phyloP scores from a whole-genome alignment of 1,140 invertebrate genomes.

The Diploscapter pachys region DNA sequence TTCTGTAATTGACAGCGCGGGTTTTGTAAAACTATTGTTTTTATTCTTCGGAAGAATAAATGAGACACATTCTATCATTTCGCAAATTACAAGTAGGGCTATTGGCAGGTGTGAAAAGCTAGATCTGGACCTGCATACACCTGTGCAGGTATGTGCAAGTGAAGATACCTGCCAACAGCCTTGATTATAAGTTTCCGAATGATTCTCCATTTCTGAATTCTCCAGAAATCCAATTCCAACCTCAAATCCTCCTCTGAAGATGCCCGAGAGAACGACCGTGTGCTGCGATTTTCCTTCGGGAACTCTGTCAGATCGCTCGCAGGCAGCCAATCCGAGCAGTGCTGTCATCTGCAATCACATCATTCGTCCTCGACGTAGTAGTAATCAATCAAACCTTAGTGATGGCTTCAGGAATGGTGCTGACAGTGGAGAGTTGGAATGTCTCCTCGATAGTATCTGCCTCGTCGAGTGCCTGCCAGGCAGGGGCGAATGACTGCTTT shows the following conservation, averaged over 20 bases:
- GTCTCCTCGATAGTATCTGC: constrained; percentile 82
- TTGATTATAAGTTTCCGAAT: too few relatives aligned
- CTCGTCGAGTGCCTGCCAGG: constrained; percentile 73
- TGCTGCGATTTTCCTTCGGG: constrained; percentile 77
- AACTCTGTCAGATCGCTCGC: constrained; percentile 79
- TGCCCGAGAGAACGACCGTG: constrained; percentile 75
- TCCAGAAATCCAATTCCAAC: not conserved
- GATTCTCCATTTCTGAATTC: too few relatives aligned
- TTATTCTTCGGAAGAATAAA: too few relatives aligned
- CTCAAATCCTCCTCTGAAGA: constrained; percentile 67
- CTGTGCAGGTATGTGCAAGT: too few relatives aligned
- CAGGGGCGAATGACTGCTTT: constrained; percentile 69
- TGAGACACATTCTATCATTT: too few relatives aligned
- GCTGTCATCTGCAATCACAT: constrained; percentile 5
- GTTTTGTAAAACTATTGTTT: too few relatives aligned
- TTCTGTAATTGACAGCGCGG: too few relatives aligned
- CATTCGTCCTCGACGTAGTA: constrained; percentile 47
- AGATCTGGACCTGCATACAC: too few relatives aligned
- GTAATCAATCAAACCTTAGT: constrained; percentile 75
- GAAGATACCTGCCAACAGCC: too few relatives aligned
- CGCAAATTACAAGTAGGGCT: too few relatives aligned
- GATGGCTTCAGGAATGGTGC: constrained; percentile 70
- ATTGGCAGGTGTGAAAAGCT: too few relatives aligned
- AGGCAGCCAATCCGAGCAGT: constrained; percentile 76
- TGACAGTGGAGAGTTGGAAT: constrained; percentile 71